Percentiles rank a stretch among this genome's conserved stretches.
Evolutionary conservation across 92 coral and sea anemone species (phyloP).

Genomic region (Umimayanthus kanabou): DNA sequence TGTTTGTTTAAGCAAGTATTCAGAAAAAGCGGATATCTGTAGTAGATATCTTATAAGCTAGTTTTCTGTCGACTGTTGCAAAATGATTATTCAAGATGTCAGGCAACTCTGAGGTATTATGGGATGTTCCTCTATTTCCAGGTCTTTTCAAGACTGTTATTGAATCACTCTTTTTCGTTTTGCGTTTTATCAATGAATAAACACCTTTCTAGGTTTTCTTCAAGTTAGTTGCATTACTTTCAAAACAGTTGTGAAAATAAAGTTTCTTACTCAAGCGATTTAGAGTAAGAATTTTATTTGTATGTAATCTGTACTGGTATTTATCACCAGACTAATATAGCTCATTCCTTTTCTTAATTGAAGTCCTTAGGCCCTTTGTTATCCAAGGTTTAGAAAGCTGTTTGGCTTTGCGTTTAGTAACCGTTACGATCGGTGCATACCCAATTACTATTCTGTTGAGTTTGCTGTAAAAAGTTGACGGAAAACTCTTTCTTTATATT

Average conservation of each 20-base stretch:
- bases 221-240: constrained; percentile 39
- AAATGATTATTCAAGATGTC: constrained; percentile 18
- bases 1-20: background rate
- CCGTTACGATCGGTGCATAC: constrained; percentile 49
- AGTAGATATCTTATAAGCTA: background rate
- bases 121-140: background rate
- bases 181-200: constrained; percentile 39
- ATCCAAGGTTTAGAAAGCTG: constrained; percentile 64
- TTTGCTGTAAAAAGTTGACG: constrained; percentile 44
- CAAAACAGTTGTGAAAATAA: constrained; percentile 47
- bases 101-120: constrained; percentile 8
- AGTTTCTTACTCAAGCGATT: constrained; percentile 52
- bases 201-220: constrained; percentile 62
- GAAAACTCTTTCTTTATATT: constrained; percentile 43
- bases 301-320: constrained; percentile 44
- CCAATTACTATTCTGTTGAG: constrained; percentile 44
- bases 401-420: constrained; percentile 49
- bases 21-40: constrained; percentile 6
- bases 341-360: constrained; percentile 50
- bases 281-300: constrained; percentile 51
- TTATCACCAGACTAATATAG: constrained; percentile 45
- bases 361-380: constrained; percentile 46
- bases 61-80: constrained; percentile 17
- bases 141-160: constrained; percentile 24
- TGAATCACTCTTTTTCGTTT: constrained; percentile 22